Base-by-base conservation (phyloP, 2,797 vertebrate species). In the Diceros bicornis region DNA sequence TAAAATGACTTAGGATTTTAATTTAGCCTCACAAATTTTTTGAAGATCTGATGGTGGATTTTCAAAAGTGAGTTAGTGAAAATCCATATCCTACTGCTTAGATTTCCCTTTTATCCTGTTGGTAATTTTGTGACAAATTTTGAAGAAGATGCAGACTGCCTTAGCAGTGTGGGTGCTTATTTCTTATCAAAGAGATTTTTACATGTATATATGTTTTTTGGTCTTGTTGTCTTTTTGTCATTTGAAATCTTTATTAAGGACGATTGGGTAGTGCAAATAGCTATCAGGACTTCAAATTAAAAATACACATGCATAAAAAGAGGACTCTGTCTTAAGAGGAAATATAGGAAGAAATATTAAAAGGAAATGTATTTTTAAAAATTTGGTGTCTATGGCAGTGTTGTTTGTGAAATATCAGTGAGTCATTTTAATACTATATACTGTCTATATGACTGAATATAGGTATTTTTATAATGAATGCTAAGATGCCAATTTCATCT, bases 401-500 rank as follows among this genome's bases (percentile, higher is more conserved):
- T 57, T 83, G 52, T 95, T 27, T 61, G 8, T 89, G 50, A 97
- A 82, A 69, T 97, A 25, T 90, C 25, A 69, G n/a, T 88, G 68
- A 52, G 29, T 97, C 90, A 74, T 96, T 95, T 57, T 52, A 41
- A 52, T 89, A 2, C 87, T 61, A 72, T 97, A 20, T 85, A 13
- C 13, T 75, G 6, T 96, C 27, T 89, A 7, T 25, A 27, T 89
- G 74, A 57, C 90, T 96, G 17, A 94, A 72, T 96, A 75, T 52
- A 62, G 61, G 4, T 50, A 71, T 96, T 92, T 55, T 97, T 96
- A 94, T 79, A 89, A 52, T 78, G 78, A 96, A 93, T 86, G 32
- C 50, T 88, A 47, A 79, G 34, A 55, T 29, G 57, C 17, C 16
- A 11, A 96, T 89, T 72, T 98, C 29, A 1, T 57, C 6, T 61